phyloP scores from a whole-genome alignment of 64 coral and sea anemone species.

The Orbicella faveolata region DNA sequence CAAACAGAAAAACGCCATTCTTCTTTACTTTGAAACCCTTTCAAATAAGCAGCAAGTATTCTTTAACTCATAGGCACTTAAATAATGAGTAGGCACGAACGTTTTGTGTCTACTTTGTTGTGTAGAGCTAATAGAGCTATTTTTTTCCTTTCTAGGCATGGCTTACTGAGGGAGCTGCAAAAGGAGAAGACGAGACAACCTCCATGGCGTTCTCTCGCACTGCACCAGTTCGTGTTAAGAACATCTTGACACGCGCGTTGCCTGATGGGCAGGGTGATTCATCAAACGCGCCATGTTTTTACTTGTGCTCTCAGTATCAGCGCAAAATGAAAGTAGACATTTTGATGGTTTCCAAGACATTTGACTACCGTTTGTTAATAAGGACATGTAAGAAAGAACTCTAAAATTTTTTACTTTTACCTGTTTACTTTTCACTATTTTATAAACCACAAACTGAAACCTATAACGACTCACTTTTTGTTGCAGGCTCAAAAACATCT shows the following conservation, averaged over 20 bases:
- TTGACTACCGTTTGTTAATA: slow-evolving; percentile 29
- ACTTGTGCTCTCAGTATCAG: not conserved
- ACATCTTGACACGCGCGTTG: not conserved
- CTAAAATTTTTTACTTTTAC: not conserved
- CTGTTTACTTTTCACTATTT: not conserved
- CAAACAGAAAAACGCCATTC: too few relatives aligned
- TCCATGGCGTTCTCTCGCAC: not conserved
- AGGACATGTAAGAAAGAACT: slow-evolving; percentile 10
- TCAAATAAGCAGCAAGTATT: too few relatives aligned
- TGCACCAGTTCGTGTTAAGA: not conserved
- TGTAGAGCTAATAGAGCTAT: too few relatives aligned
- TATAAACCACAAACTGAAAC: too few relatives aligned
- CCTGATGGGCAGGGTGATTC: not conserved
- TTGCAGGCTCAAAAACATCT: too few relatives aligned
- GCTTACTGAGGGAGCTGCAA: not conserved
- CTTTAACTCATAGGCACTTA: too few relatives aligned
- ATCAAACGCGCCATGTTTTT: not conserved
- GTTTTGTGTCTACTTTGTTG: too few relatives aligned
- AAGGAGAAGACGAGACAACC: not conserved
- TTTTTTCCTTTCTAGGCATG: not conserved
- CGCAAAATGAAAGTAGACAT: slow-evolving; percentile 17
- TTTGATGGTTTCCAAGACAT: slow-evolving; percentile 16
- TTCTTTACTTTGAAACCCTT: too few relatives aligned
- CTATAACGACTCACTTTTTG: too few relatives aligned
- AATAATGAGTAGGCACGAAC: too few relatives aligned